Percentiles rank a stretch among this genome's conserved stretches.
phyloP scores from a whole-genome alignment of 2,888 invertebrate species.

The Pterostichus niger region DNA sequence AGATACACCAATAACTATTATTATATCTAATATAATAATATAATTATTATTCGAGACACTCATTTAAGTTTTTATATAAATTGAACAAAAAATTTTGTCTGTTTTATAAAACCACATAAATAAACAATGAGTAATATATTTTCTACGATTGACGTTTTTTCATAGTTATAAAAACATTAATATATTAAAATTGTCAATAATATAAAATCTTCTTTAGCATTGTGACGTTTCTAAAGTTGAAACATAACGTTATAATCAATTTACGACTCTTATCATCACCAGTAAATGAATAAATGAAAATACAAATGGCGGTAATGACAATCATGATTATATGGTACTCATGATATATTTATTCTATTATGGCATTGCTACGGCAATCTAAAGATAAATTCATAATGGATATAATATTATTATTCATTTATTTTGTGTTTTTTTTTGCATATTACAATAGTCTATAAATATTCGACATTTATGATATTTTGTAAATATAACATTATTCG shows the following conservation, averaged over 20 bases:
- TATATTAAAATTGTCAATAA: constrained; percentile 18
- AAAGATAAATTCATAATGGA: constrained; percentile 6
- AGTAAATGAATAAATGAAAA: constrained; percentile 9
- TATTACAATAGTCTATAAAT: neutral
- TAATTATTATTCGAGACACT: no score
- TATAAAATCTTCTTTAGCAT: constrained; percentile 7
- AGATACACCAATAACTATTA: no score
- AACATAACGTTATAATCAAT: constrained; percentile 27
- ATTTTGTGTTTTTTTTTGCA: neutral
- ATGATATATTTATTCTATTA: constrained; percentile 29
- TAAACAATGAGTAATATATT: constrained; percentile 11
- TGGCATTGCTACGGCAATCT: constrained; percentile 2
- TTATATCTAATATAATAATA: no score
- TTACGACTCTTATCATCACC: constrained; percentile 16
- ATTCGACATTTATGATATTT: neutral
- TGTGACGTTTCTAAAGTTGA: neutral
- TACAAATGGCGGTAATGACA: constrained; percentile 35
- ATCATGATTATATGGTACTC: constrained; percentile 22
- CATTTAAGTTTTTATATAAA: no score
- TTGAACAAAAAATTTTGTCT: no score
- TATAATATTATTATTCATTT: constrained; percentile 1
- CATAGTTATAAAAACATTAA: constrained; percentile 9
- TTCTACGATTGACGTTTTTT: neutral
- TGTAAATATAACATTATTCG: neutral
- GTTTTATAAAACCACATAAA: neutral